phyloP scores from a whole-genome alignment of 2,113 vertebrate species.

The Camelus dromedarius region DNA sequence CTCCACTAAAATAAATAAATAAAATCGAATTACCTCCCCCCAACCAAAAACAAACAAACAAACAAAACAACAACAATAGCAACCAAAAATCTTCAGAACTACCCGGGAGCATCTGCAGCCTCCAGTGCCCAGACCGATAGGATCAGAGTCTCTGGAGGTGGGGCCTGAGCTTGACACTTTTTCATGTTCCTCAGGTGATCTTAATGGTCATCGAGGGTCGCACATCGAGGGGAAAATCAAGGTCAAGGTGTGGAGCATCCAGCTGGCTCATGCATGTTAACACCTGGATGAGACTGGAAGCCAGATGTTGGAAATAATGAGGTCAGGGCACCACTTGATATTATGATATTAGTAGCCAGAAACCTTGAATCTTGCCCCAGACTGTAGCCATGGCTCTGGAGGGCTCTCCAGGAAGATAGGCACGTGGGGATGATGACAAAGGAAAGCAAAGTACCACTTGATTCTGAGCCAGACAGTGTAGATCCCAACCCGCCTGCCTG shows the following conservation, averaged over 20 bases:
- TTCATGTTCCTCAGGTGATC: conserved; percentile 36
- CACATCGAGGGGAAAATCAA: neutral
- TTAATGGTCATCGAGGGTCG: neutral
- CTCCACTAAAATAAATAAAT: too few species aligned
- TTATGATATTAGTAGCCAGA: neutral
- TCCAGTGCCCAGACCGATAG: neutral
- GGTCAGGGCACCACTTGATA: neutral
- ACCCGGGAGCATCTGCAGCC: neutral
- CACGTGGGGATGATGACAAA: neutral
- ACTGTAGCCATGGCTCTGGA: neutral
- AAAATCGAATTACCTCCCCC: too few species aligned
- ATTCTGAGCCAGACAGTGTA: neutral
- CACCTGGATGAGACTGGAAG: conserved; percentile 21
- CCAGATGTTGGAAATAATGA: neutral
- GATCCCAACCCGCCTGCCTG: neutral
- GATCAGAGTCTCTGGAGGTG: neutral
- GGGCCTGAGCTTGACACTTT: neutral
- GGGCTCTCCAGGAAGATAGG: neutral
- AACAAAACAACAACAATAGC: too few species aligned
- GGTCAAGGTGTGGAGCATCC: neutral
- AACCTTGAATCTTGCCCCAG: neutral
- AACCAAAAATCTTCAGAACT: neutral
- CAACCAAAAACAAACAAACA: too few species aligned
- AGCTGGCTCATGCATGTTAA: neutral
- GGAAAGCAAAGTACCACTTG: neutral